Evolutionary conservation across 1,140 invertebrate genomes (phyloP).

Genomic region (Drosophila parabipectinata): DNA sequence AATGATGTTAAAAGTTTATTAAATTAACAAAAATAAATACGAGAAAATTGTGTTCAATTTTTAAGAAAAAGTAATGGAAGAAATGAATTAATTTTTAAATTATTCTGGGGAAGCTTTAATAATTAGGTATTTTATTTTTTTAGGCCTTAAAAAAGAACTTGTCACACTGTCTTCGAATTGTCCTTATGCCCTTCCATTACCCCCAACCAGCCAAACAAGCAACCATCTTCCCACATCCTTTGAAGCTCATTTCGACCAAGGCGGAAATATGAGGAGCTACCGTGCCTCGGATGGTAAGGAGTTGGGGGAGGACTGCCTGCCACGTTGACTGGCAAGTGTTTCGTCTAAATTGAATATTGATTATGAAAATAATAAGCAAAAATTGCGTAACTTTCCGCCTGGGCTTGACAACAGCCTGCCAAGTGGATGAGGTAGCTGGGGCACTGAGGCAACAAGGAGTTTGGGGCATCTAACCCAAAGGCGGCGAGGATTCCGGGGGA

Average conservation of each 20-base stretch:
- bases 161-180: conserved; percentile 30
- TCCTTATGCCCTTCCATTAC: conserved; percentile 12
- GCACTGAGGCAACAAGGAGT: not conserved
- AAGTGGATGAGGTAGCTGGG: conserved; percentile 9
- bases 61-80: too few species aligned
- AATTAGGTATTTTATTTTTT: not conserved
- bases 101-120: not conserved
- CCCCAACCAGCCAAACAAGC: not conserved
- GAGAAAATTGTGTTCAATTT: not conserved
- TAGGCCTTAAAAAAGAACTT: not conserved
- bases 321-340: conserved; percentile 70
- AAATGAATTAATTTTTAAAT: not conserved
- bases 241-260: conserved; percentile 59
- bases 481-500: not conserved
- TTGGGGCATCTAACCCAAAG: not conserved
- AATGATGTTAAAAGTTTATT: not conserved
- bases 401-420: conserved; percentile 64
- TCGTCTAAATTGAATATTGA: conserved; percentile 80
- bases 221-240: conserved; percentile 42
- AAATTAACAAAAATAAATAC: not conserved
- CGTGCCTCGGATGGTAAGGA: conserved; percentile 6
- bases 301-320: conserved; percentile 21
- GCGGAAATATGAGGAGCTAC: conserved; percentile 35
- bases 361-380: conserved; percentile 82
- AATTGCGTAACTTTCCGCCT: conserved; percentile 79